Evolutionary conservation across 1,140 invertebrate genomes (phyloP).

Genomic region (Ceratina australensis): DNA sequence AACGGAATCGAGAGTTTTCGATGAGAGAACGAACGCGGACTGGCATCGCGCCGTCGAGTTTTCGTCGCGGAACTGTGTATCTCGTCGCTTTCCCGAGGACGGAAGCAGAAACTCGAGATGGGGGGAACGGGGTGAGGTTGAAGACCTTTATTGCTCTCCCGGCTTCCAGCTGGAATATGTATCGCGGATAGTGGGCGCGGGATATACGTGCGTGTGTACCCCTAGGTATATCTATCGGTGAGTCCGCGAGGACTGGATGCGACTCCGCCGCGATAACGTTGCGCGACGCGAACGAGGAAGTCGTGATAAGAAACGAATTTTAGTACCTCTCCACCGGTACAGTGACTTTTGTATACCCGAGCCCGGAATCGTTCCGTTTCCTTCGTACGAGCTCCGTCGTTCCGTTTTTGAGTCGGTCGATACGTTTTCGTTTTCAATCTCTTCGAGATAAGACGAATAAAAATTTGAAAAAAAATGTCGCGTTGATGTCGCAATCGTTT

Average conservation of each 20-base stretch:
- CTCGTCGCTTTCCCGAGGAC: conserved; percentile 40
- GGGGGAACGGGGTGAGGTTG: background rate
- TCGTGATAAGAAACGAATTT: conserved; percentile 29
- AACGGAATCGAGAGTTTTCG: too few species aligned
- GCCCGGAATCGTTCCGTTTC: background rate
- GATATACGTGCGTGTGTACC: too few species aligned
- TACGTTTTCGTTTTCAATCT: too few species aligned
- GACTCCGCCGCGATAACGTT: conserved; percentile 21
- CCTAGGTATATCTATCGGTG: conserved; percentile 23
- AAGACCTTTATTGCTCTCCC: conserved; percentile 43
- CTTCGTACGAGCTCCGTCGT: too few species aligned
- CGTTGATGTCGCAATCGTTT: background rate
- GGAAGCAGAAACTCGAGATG: conserved; percentile 18
- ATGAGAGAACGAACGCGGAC: conserved; percentile 3
- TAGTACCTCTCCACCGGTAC: conserved; percentile 1
- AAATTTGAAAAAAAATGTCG: background rate
- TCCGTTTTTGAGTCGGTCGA: too few species aligned
- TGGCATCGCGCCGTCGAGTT: conserved; percentile 30
- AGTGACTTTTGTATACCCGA: background rate
- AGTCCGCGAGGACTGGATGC: conserved; percentile 10
- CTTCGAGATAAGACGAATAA: too few species aligned
- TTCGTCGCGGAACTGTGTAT: conserved; percentile 27
- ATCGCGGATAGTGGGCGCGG: background rate
- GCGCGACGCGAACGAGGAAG: conserved; percentile 1
- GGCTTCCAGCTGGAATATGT: conserved; percentile 13